Percentiles rank a stretch among this genome's conserved stretches.
Evolutionary conservation across 2,888 invertebrate species (phyloP).

Genomic region (Nineta flava): DNA sequence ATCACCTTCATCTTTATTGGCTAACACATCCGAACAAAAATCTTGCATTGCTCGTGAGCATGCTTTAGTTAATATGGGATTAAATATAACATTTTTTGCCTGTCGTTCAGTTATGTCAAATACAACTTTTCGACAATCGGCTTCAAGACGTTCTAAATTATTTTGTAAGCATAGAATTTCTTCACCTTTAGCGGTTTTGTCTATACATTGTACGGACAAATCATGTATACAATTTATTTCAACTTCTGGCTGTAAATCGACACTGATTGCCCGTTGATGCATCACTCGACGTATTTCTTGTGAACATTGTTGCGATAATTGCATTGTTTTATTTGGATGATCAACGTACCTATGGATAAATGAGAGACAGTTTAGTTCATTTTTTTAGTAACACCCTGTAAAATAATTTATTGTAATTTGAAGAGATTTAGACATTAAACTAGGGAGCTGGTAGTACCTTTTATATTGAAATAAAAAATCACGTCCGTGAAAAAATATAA

Average conservation of each 20-base stretch:
- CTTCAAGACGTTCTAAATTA: slow-evolving; percentile 50
- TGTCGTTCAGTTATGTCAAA: slow-evolving; percentile 78
- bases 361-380: no score
- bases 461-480: no score
- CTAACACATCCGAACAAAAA: slow-evolving; percentile 52
- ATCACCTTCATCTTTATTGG: slow-evolving; percentile 65
- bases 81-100: slow-evolving; percentile 77
- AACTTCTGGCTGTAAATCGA: slow-evolving; percentile 86
- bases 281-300: slow-evolving; percentile 81
- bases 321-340: slow-evolving; percentile 29
- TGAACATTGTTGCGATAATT: slow-evolving; percentile 42
- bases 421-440: no score
- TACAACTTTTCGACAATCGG: slow-evolving; percentile 59
- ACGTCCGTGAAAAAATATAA: no score
- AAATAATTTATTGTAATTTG: no score
- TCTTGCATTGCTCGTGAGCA: slow-evolving; percentile 67
- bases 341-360: slow-evolving; percentile 66
- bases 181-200: slow-evolving; percentile 72
- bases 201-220: slow-evolving; percentile 65
- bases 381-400: no score
- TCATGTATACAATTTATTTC: slow-evolving; percentile 82
- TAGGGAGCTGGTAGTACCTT: no score
- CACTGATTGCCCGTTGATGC: slow-evolving; percentile 81
- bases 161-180: slow-evolving; percentile 89
- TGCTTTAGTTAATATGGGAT: slow-evolving; percentile 69